phyloP scores from a whole-genome alignment of 2,797 vertebrate species.

The Hozukius guyotensis region DNA sequence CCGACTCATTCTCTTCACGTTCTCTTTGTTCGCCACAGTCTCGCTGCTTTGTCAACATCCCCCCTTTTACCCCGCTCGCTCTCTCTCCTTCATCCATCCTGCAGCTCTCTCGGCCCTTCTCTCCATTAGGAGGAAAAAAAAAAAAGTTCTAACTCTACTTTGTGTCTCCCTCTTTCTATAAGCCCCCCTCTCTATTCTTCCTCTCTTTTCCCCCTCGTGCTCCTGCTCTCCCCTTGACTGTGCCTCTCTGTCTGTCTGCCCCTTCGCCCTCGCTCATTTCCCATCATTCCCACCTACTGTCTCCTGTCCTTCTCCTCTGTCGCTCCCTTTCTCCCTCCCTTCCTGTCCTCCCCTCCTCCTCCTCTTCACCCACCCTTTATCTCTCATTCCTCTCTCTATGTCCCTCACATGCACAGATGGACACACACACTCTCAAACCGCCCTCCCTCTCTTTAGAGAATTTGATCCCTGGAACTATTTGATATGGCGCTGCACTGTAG shows the following conservation, averaged over 20 bases:
- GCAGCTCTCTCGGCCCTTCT: constrained; percentile 71
- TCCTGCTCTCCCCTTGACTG: constrained; percentile 78
- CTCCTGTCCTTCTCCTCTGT: constrained; percentile 73
- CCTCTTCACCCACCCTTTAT: constrained; percentile 66
- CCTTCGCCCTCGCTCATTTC: constrained; percentile 83
- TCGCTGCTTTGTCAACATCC: constrained; percentile 87
- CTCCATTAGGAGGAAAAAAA: constrained; percentile 48
- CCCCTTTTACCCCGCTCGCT: constrained; percentile 67
- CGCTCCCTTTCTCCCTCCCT: constrained; percentile 68
- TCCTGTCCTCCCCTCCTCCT: constrained; percentile 48
- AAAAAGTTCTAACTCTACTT: constrained; percentile 78
- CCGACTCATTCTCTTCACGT: constrained; percentile 88
- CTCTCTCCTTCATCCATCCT: constrained; percentile 72
- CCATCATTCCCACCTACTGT: constrained; percentile 83
- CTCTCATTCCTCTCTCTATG: constrained; percentile 71
- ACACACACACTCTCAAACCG: constrained; percentile 57
- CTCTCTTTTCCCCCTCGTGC: constrained; percentile 49
- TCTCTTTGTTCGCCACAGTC: constrained; percentile 88
- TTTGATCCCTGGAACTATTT: constrained; percentile 80
- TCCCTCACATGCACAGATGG: constrained; percentile 70
- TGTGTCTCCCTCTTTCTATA: constrained; percentile 76
- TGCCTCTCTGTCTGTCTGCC: constrained; percentile 83
- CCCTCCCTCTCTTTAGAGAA: constrained; percentile 64
- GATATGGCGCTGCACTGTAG: constrained; percentile 69
- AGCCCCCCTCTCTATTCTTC: constrained; percentile 71